Conservation (phyloP, 2,888 invertebrate genomes). For the Tinea semifulvella region DNA sequence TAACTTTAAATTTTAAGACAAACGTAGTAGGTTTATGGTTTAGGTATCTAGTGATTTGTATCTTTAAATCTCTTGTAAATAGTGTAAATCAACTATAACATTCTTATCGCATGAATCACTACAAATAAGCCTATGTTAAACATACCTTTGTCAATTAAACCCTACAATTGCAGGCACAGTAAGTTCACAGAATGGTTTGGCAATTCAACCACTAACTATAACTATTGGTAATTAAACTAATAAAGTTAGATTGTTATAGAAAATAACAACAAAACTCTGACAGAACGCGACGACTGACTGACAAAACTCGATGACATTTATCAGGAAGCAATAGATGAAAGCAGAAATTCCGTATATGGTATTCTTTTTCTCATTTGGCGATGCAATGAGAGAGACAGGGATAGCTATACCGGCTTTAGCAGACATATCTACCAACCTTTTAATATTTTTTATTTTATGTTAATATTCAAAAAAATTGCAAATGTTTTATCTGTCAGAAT, state of each 20-base stretch:
- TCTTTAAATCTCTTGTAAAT: background rate
- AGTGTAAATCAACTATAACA: constrained; percentile 23
- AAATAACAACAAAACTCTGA: constrained; percentile 62
- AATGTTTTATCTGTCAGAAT: no score
- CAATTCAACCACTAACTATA: background rate
- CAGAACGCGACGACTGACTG: constrained; percentile 27
- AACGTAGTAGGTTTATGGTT: no score
- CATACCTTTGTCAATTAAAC: background rate
- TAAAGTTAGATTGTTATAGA: constrained; percentile 25
- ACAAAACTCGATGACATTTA: constrained; percentile 12
- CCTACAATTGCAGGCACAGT: background rate
- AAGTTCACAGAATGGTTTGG: background rate
- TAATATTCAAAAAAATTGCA: no score
- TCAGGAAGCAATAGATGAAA: constrained; percentile 14
- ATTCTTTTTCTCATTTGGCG: constrained; percentile 18
- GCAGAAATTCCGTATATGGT: constrained; percentile 17
- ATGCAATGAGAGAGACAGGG: constrained; percentile 21
- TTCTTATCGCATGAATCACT: constrained; percentile 59
- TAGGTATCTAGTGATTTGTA: no score
- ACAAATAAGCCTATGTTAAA: constrained; percentile 11
- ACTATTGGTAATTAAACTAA: background rate
- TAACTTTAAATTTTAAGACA: no score
- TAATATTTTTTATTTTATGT: no score
- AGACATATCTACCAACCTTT: no score
- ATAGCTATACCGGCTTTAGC: constrained; percentile 30